Base-by-base conservation (phyloP, 2,888 invertebrate species). In the Tenthredo livida region DNA sequence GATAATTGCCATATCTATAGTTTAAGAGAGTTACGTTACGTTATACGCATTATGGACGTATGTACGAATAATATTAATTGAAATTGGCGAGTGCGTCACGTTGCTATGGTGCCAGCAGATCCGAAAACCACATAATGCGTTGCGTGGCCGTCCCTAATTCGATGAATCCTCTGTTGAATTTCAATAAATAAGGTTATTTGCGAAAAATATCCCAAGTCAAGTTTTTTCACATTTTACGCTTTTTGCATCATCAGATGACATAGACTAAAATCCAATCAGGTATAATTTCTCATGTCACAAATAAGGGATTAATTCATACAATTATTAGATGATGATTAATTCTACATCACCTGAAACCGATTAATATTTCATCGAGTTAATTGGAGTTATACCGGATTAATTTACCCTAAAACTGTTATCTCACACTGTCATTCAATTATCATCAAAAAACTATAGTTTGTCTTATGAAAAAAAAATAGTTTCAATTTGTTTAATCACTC, bases 21-120 rank as follows among this genome's bases (percentile, higher is more conserved):
- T 15, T 33, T 29, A 29, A 15, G 10, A 17, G 33, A 67, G 67
- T 25, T 67, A 67, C n/a, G 67, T 29, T 33, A 17, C 17, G 12
- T 29, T 10, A 67, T 10, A 67, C 21, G 40, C 72, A 17, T 40
- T 17, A 17, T 10, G 6, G n/a, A 40, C n/a, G n/a, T 7, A 29
- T n/a, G 43, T 21, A 12, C 17, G n/a, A 73, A 73, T 47, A 10
- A 21, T 75, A 75, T 43, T 75, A 47, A 47, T 75, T 25, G 7
- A 15, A 47, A 47, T 47, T 37, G 9, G n/a, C 72, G 72, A 37
- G 72, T 10, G 40, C 40, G 72, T 72, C 72, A 72, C 72, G 40
- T 72, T 17, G 33, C 72, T 10, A 33, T 40, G 40, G 72, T 33
- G n/a, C n/a, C 72, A 72, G 3, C 37, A 33, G n/a, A 72, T n/a